Conservation (phyloP, 2,888 invertebrate species). For the Harmothoe impar region DNA sequence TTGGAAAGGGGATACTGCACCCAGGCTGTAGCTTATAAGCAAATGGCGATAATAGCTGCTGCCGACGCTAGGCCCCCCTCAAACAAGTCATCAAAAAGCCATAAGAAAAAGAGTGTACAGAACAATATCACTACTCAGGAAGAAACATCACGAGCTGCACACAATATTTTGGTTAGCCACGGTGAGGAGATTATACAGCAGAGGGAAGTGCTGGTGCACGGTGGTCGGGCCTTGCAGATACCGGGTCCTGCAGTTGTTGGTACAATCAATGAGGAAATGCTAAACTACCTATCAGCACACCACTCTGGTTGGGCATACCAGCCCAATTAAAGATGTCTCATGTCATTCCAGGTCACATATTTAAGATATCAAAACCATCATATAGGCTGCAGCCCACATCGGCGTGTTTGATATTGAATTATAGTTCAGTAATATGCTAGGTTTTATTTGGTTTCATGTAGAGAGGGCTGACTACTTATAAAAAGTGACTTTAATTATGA, state of each 20-base stretch:
- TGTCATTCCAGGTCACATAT: too few relatives aligned
- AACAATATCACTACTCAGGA: not conserved
- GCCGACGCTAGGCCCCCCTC: not conserved
- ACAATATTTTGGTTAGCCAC: not conserved
- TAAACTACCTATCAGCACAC: conserved; percentile 49
- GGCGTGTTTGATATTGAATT: too few relatives aligned
- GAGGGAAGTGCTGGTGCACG: not conserved
- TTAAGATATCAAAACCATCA: too few relatives aligned
- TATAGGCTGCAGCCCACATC: too few relatives aligned
- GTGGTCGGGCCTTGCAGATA: not conserved
- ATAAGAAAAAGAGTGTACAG: not conserved
- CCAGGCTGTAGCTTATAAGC: not conserved
- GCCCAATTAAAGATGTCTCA: not conserved
- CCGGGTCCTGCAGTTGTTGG: not conserved
- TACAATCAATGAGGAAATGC: conserved; percentile 41
- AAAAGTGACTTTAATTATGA: too few relatives aligned
- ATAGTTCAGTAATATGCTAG: too few relatives aligned
- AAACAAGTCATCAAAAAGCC: not conserved
- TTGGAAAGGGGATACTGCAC: conserved; percentile 40
- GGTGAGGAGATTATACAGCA: not conserved
- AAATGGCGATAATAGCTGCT: not conserved
- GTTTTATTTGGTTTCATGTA: too few relatives aligned
- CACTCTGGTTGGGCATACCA: not conserved
- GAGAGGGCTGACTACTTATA: too few relatives aligned
- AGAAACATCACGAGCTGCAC: not conserved